Percentiles rank a stretch among this genome's conserved stretches.
Evolutionary conservation across 2,113 vertebrate species (phyloP).

Genomic region (Corvus hawaiiensis): DNA sequence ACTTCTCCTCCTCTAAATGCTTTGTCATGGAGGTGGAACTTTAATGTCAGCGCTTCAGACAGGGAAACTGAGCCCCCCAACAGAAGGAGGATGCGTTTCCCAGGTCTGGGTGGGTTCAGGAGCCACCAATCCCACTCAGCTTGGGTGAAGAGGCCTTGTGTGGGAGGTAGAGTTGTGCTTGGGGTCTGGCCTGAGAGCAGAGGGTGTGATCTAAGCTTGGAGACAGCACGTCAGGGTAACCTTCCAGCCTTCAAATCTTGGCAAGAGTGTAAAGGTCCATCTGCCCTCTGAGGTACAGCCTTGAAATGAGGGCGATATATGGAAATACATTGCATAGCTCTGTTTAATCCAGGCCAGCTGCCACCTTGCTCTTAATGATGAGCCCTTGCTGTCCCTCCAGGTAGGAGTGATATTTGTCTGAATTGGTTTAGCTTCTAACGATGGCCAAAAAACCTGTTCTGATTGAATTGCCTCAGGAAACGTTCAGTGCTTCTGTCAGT

Average conservation of each 20-base stretch:
- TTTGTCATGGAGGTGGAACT: background rate
- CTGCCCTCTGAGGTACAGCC: background rate
- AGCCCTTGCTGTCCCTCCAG: background rate
- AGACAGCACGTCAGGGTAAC: background rate
- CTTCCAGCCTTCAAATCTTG: background rate
- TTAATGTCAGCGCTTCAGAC: background rate
- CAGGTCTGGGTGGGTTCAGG: background rate
- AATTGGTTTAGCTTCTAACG: background rate
- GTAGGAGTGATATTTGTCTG: background rate
- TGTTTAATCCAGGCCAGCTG: background rate
- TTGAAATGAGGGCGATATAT: background rate
- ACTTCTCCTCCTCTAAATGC: background rate
- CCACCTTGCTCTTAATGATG: background rate
- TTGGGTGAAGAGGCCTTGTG: background rate
- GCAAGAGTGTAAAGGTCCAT: background rate
- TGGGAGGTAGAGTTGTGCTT: background rate
- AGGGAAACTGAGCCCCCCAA: background rate
- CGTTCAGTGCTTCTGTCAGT: background rate
- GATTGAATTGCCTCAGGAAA: background rate
- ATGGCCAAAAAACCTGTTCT: background rate
- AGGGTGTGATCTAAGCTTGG: background rate
- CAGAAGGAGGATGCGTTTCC: background rate
- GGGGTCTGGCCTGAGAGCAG: background rate
- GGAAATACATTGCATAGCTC: background rate
- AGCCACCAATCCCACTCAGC: background rate